Conservation (phyloP, 2,797 vertebrate species). For the Chlorospingus flavigularis region DNA sequence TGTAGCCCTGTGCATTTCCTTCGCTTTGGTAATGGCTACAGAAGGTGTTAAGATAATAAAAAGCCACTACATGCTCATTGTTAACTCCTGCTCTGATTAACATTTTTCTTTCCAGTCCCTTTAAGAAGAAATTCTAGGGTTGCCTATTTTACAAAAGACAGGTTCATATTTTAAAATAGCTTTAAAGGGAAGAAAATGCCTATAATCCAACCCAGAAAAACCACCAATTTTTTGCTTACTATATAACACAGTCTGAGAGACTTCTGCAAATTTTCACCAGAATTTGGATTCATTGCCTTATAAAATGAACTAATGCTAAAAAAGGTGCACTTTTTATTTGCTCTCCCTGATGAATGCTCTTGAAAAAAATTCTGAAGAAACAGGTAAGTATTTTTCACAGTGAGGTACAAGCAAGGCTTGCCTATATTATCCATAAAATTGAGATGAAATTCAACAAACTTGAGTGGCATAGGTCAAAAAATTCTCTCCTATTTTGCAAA, state of each 20-base stretch:
- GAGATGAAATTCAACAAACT: constrained; percentile 19
- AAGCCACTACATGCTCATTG: background rate
- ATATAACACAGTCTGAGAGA: background rate
- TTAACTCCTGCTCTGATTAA: constrained; percentile 18
- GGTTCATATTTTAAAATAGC: background rate
- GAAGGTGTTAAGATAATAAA: constrained; percentile 6
- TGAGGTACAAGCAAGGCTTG: background rate
- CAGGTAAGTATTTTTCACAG: background rate
- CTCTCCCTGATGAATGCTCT: background rate
- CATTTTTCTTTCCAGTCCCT: background rate
- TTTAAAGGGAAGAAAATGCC: constrained; percentile 7
- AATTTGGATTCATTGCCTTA: constrained; percentile 19
- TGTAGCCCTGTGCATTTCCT: background rate
- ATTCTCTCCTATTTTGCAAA: constrained; percentile 30
- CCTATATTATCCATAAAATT: background rate
- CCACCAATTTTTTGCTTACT: background rate
- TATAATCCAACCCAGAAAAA: background rate
- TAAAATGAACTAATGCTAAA: constrained; percentile 22
- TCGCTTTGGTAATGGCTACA: background rate
- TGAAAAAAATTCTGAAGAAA: background rate
- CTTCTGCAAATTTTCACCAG: background rate
- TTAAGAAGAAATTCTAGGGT: background rate
- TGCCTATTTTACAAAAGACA: background rate
- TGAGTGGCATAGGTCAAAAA: constrained; percentile 9
- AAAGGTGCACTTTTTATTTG: constrained; percentile 6